phyloP scores from a whole-genome alignment of 2,113 vertebrate genomes.

The Oreochromis tanganicae region DNA sequence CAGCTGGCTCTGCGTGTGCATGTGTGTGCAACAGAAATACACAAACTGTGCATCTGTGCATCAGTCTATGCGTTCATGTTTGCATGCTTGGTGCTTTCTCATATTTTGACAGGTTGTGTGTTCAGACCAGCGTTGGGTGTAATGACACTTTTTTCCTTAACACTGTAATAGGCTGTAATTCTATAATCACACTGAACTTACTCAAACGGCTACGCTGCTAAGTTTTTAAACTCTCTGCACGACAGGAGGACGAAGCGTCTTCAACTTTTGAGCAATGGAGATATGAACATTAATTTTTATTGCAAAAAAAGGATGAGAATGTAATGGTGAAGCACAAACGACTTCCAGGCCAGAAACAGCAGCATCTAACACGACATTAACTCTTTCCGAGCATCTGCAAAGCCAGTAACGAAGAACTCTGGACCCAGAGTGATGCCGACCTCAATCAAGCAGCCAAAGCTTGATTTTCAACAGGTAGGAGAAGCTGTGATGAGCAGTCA shows the following conservation, averaged over 20 bases:
- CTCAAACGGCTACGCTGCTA: neutral
- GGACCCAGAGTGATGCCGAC: neutral
- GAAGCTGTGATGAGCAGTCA: neutral
- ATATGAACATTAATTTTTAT: neutral
- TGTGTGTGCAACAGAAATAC: neutral
- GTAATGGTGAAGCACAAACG: neutral
- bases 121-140: neutral
- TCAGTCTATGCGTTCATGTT: neutral
- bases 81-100: neutral
- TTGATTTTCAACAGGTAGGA: neutral
- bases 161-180: neutral
- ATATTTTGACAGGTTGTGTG: neutral
- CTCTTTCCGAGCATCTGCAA: neutral
- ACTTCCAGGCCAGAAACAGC: neutral
- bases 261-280: neutral
- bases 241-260: neutral
- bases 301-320: neutral
- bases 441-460: neutral
- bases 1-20: constrained; percentile 37
- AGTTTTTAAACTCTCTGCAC: neutral
- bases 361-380: neutral
- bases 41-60: neutral
- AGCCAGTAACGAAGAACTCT: neutral
- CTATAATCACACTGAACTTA: neutral
- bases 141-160: neutral